Conservation (phyloP, 2,888 invertebrate genomes). For the Agriopis leucophaearia region DNA sequence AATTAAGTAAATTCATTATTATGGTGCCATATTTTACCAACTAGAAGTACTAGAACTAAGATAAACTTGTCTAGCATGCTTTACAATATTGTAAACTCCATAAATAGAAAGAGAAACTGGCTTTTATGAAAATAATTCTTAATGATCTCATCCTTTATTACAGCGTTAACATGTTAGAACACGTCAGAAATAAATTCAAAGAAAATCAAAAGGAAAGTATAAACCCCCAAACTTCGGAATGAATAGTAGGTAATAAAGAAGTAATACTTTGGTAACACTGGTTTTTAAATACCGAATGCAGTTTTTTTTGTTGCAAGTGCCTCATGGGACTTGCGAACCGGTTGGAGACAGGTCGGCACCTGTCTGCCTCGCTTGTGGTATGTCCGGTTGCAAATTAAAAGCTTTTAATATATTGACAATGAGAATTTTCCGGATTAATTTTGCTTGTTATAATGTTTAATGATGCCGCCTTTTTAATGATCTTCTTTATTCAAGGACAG, state of each 20-base stretch:
- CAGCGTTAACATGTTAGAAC: conserved; percentile 10
- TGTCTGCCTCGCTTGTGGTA: conserved; percentile 71
- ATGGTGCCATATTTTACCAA: too few species aligned
- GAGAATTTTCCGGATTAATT: conserved; percentile 60
- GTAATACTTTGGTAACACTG: conserved; percentile 44
- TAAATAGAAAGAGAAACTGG: neutral
- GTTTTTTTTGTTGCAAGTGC: conserved; percentile 55
- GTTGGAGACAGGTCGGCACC: conserved; percentile 79
- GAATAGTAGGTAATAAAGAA: neutral
- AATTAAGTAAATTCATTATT: conserved; percentile 14
- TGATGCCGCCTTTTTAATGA: conserved; percentile 39
- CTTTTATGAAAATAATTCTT: neutral
- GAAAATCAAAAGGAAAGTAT: neutral
- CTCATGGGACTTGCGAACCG: conserved; percentile 60
- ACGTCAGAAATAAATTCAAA: conserved; percentile 3
- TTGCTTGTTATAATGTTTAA: conserved; percentile 50
- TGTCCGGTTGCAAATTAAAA: conserved; percentile 72
- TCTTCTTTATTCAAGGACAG: neutral
- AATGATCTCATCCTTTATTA: conserved; percentile 5
- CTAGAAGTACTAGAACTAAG: neutral
- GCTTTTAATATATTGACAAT: conserved; percentile 57
- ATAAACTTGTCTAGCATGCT: neutral
- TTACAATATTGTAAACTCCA: neutral
- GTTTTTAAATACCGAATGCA: conserved; percentile 58
- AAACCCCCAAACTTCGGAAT: too few species aligned